Conservation (phyloP, 2,888 invertebrate species). For the Synergus japonicus region DNA sequence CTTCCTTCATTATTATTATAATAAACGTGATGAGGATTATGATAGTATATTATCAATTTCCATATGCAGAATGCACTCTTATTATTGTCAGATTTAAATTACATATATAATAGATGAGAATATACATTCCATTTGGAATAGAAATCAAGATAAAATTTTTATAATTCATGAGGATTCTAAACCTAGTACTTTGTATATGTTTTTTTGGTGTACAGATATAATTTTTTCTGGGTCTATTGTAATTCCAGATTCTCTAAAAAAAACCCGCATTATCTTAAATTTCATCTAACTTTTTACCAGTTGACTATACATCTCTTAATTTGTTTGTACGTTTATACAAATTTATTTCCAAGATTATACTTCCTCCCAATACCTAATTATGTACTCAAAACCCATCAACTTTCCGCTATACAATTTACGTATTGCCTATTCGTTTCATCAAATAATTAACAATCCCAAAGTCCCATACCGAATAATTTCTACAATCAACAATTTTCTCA, state of each 20-base stretch:
- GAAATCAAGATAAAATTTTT: not conserved
- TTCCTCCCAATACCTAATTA: not conserved
- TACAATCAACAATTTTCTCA: constrained; percentile 31
- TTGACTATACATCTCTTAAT: too few relatives aligned
- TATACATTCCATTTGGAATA: constrained; percentile 5
- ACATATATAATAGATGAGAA: constrained; percentile 6
- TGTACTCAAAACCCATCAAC: not conserved
- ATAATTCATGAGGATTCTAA: not conserved
- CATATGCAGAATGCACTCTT: constrained; percentile 11
- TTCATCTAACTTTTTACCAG: too few relatives aligned
- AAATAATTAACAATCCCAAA: constrained; percentile 10
- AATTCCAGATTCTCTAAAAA: too few relatives aligned
- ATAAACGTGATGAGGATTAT: constrained; percentile 26
- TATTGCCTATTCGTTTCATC: not conserved
- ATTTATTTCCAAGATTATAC: too few relatives aligned
- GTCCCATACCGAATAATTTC: constrained; percentile 5
- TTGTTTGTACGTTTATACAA: too few relatives aligned
- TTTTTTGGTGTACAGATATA: too few relatives aligned
- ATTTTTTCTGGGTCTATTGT: too few relatives aligned
- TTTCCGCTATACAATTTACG: not conserved
- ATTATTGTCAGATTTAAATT: constrained; percentile 32
- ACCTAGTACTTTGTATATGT: not conserved
- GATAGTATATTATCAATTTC: not conserved
- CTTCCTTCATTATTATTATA: not conserved
- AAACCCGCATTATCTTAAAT: too few relatives aligned